Evolutionary conservation across 2,797 vertebrate genomes (phyloP), one percentile per base, ranked within the genome.

Genomic region (Paedocypris micromegethes): DNA sequence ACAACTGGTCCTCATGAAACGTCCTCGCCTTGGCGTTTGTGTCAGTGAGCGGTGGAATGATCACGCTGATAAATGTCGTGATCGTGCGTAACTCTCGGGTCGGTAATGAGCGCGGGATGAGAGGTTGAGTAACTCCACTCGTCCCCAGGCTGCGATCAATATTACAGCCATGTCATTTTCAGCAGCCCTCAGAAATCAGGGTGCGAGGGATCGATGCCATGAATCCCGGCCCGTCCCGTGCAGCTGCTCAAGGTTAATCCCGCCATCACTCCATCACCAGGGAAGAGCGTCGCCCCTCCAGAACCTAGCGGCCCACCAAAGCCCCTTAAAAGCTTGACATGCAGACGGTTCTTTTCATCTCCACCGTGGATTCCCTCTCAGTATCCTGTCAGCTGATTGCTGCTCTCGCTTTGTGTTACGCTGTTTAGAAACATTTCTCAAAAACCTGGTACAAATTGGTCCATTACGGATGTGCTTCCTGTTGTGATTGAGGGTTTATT

Each of bases 181-280:
- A 67, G 64, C 72, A 47, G 64, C 74, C 68, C 68, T 77, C 64
- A 53, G 67, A 75, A 78, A 73, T 58, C 70, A 59, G 66, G 41
- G 66, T 69, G 59, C 63, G 64, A 23, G 54, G 39, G 75, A 79
- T 77, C 75, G 54, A 77, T 79, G 68, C 40, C 72, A 75, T 79
- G 73, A 75, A 73, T 77, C 68, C 75, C 49, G 68, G 66, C 61
- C 64, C 64, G 76, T 68, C 64, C 70, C 49, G 44, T 41, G 1
- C 41, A 41, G 51, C 64, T 39, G 52, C 52, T 67, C 45, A 72
- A 72, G 77, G 75, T 77, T 77, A 80, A 78, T 74, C 75, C 75
- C 63, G 68, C 67, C 62, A 72, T 77, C 67, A 56, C 51, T 70
- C 60, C 2, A 54, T 42, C 42, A 5, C 48, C 23, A 23, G 23